Evolutionary conservation across 2,888 invertebrate species (phyloP).

Genomic region (Sympetrum striolatum): DNA sequence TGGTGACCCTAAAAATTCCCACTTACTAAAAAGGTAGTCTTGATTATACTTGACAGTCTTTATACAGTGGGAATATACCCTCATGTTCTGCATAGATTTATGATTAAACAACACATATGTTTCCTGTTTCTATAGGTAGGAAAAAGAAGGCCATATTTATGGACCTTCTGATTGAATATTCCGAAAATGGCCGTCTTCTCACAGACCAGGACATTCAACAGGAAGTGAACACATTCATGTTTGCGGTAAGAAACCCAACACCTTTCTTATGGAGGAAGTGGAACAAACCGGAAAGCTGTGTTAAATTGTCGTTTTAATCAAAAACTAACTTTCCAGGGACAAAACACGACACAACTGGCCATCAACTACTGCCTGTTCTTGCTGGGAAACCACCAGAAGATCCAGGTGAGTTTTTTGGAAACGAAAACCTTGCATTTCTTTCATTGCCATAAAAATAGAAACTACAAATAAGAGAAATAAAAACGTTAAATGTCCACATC

Average conservation of each 20-base stretch:
- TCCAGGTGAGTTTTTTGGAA: constrained; percentile 54
- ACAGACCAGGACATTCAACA: constrained; percentile 44
- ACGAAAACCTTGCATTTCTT: no score
- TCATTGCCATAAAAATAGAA: no score
- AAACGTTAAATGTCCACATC: no score
- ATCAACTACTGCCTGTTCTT: constrained; percentile 62
- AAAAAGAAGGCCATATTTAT: constrained; percentile 50
- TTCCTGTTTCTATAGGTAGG: constrained; percentile 31
- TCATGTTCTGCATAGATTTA: neutral
- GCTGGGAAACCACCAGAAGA: constrained; percentile 59
- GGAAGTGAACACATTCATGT: constrained; percentile 45
- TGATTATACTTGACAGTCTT: no score
- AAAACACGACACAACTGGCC: constrained; percentile 65
- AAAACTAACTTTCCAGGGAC: constrained; percentile 57
- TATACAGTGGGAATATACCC: no score
- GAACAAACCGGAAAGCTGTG: neutral
- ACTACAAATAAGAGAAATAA: no score
- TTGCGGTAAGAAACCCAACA: constrained; percentile 21
- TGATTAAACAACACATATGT: no score
- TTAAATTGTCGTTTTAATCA: neutral
- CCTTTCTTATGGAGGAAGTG: neutral
- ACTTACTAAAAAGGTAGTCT: no score
- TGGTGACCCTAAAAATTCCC: no score
- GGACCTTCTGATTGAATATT: constrained; percentile 49
- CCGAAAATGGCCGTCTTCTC: constrained; percentile 44